phyloP scores from a whole-genome alignment of 2,888 invertebrate genomes.

The Eulithis prunata region DNA sequence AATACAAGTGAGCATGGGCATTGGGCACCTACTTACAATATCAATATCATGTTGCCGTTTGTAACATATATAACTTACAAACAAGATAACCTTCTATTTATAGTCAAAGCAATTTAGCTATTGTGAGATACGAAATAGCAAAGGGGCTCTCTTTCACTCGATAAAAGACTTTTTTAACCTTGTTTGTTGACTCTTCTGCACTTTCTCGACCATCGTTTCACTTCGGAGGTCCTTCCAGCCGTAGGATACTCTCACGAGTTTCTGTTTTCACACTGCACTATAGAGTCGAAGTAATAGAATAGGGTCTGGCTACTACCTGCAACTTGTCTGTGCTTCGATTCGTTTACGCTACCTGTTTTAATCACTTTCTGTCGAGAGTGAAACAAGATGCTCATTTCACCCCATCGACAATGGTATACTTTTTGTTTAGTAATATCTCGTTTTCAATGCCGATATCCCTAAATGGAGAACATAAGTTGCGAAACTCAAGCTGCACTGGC shows the following conservation, averaged over 20 bases:
- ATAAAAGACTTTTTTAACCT: background rate
- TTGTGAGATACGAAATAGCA: background rate
- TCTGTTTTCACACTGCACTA: background rate
- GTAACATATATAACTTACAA: background rate
- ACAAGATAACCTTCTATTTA: background rate
- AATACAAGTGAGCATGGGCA: background rate
- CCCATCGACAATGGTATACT: background rate
- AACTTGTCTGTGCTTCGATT: background rate
- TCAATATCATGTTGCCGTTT: slow-evolving; percentile 1
- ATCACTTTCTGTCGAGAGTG: background rate
- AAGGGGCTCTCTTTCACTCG: background rate
- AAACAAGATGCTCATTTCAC: slow-evolving; percentile 3
- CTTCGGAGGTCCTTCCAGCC: slow-evolving; percentile 2
- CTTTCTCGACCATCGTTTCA: background rate
- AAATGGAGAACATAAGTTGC: slow-evolving; percentile 66
- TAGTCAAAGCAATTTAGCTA: background rate
- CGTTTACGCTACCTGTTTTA: background rate
- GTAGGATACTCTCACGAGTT: background rate
- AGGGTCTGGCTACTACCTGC: background rate
- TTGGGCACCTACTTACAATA: background rate
- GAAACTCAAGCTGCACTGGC: slow-evolving; percentile 56
- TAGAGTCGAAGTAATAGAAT: background rate
- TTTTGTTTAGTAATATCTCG: slow-evolving; percentile 7
- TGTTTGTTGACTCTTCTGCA: background rate
- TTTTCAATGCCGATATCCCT: slow-evolving; percentile 43